Evolutionary conservation across 2,797 vertebrate genomes (phyloP).

Genomic region (Enteromius afrohamiltoni): DNA sequence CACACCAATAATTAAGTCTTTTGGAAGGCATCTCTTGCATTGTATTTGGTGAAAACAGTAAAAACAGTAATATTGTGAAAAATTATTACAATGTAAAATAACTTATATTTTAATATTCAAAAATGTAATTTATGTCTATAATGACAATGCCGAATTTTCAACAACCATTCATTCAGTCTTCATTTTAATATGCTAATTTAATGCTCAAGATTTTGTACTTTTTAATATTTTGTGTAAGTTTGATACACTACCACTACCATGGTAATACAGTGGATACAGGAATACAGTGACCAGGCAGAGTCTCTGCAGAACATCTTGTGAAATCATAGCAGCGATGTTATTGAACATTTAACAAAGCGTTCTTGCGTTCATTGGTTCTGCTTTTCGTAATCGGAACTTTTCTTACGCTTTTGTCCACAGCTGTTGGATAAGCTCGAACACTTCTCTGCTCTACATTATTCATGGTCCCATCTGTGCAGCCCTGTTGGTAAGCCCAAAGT

Average conservation of each 20-base stretch:
- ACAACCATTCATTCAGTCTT: not conserved
- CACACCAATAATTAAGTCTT: not conserved
- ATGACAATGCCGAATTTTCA: not conserved
- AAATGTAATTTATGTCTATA: not conserved
- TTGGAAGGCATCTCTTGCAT: not conserved
- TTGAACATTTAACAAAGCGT: not conserved
- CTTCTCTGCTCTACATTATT: constrained; percentile 93
- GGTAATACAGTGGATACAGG: too few species aligned
- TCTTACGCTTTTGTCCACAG: constrained; percentile 68
- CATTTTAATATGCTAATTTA: not conserved
- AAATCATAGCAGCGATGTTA: constrained; percentile 10
- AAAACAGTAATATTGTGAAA: not conserved
- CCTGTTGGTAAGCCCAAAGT: constrained; percentile 86
- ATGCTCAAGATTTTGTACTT: not conserved
- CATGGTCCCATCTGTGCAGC: constrained; percentile 96
- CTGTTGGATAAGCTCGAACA: constrained; percentile 94
- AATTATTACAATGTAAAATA: not conserved
- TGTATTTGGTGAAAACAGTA: not conserved
- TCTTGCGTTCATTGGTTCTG: constrained; percentile 17
- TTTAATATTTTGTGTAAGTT: not conserved
- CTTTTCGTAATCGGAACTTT: not conserved
- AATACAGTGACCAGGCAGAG: constrained; percentile 5
- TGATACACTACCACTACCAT: not conserved
- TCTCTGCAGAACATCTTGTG: constrained; percentile 25
- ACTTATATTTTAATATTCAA: not conserved